Conservation (phyloP, 2,113 vertebrate genomes). For the Muscicapa adusta region DNA sequence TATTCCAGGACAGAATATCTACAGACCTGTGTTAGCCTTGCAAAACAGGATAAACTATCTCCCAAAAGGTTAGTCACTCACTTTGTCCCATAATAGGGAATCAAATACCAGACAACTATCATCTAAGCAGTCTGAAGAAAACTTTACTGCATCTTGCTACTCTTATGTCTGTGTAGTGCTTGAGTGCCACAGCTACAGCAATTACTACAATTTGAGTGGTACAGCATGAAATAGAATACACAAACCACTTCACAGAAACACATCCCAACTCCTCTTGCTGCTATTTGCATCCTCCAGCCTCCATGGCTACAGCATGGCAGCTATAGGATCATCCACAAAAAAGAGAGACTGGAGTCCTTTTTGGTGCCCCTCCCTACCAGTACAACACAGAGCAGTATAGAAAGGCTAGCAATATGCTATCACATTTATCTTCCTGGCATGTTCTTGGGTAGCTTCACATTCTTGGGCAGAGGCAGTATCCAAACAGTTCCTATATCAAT, state of each 20-base stretch:
- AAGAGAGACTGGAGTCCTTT: not conserved
- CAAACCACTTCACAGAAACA: not conserved
- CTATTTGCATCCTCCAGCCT: not conserved
- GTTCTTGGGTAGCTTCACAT: not conserved
- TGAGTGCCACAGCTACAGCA: not conserved
- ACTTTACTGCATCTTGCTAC: not conserved
- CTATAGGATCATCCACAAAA: not conserved
- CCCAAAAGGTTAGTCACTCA: not conserved
- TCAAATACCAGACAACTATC: not conserved
- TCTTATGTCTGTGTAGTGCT: not conserved
- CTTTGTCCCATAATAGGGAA: not conserved
- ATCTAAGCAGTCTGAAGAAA: not conserved
- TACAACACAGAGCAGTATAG: not conserved
- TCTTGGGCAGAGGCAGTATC: not conserved
- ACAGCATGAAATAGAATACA: not conserved
- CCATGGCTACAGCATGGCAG: not conserved
- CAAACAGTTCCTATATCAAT: not conserved
- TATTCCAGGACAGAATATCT: not conserved
- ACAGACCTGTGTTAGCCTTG: not conserved
- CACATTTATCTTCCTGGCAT: not conserved
- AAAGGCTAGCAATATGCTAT: not conserved
- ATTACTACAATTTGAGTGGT: not conserved
- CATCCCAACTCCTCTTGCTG: not conserved
- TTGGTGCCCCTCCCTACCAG: not conserved
- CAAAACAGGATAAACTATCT: not conserved